Base-by-base conservation (phyloP, 2,797 vertebrate genomes). In the Sorex maritimensis region DNA sequence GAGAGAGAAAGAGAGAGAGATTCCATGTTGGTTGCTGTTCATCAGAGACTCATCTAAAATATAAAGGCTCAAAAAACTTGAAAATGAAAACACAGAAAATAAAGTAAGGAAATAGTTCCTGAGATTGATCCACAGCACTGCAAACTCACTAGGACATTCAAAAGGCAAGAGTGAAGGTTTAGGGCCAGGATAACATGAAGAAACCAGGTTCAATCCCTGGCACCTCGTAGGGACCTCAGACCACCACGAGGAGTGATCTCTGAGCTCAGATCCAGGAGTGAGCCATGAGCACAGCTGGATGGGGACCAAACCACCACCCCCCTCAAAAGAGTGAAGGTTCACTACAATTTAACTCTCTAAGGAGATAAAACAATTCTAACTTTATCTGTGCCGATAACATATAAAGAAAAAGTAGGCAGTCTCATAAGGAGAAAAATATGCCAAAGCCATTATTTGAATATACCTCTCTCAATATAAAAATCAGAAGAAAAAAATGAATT, bases 1-100 rank as follows among this genome's bases (percentile, higher is more conserved):
- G 58, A 91, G 34, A 34, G 34, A 34, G 34, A 11, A 38, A 19
- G 41, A 41, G 78, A 83, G 58, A 91, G 1, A 46, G n/a, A 88
- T 55, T 88, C 46, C 19, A 71, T 49, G 58, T 41, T 83, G 80
- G 79, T 83, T 89, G 13, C 23, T 71, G 0, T 69, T 90, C 41
- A 90, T 13, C 44, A 34, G 67, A 85, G 71, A 89, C 19, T 68
- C 11, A 74, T 2, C 44, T 80, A 67, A 93, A 90, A 82, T 19
- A 52, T 68, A 74, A 93, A 80, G 41, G 58, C 69, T 91, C 81
- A 89, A 68, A 75, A 78, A 85, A 82, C 2, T 10, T 77, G 23
- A 83, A 92, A 81, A 49, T 34, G 46, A 85, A 85, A 93, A 86
- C 19, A 24, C 17, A 61, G 67, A 73, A 81, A 92, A 58, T 80